Conservation (phyloP, 1,140 invertebrate species). For the Drosophila lacertosa region DNA sequence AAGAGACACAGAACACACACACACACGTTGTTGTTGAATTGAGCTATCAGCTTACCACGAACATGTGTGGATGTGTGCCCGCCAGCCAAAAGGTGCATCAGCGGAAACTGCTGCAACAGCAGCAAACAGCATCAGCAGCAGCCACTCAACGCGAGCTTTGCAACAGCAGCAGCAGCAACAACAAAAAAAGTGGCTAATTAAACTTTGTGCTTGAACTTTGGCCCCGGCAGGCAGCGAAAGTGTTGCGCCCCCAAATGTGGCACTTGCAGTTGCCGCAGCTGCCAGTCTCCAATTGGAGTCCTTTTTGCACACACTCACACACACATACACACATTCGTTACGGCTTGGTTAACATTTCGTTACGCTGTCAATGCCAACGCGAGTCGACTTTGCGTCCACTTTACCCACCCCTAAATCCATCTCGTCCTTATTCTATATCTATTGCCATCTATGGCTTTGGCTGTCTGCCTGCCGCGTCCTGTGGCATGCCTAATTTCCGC, state of each 20-base stretch:
- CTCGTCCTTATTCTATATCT: neutral
- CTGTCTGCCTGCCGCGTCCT: slow-evolving; percentile 7
- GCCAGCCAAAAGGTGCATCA: slow-evolving; percentile 70
- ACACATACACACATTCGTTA: slow-evolving; percentile 69
- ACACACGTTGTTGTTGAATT: neutral
- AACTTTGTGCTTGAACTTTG: slow-evolving; percentile 77
- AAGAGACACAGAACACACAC: slow-evolving; percentile 58
- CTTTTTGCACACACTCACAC: neutral
- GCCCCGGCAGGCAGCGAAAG: slow-evolving; percentile 55
- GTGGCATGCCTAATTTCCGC: slow-evolving; percentile 74
- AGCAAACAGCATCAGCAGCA: slow-evolving; percentile 32
- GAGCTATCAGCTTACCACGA: slow-evolving; percentile 66
- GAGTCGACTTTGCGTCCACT: slow-evolving; percentile 43
- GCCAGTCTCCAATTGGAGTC: slow-evolving; percentile 24
- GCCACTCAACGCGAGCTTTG: slow-evolving; percentile 55
- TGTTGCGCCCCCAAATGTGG: slow-evolving; percentile 60
- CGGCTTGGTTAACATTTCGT: slow-evolving; percentile 78
- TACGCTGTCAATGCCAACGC: slow-evolving; percentile 71
- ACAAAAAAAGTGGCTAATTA: slow-evolving; percentile 68
- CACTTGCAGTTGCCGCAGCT: slow-evolving; percentile 3
- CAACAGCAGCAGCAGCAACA: slow-evolving; percentile 14
- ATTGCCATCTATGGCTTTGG: slow-evolving; percentile 8
- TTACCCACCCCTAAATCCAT: slow-evolving; percentile 4
- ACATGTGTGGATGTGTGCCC: slow-evolving; percentile 67
- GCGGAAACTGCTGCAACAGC: slow-evolving; percentile 65